Base-by-base conservation (phyloP, 1,140 invertebrate genomes). In the Antheraea mylitta region DNA sequence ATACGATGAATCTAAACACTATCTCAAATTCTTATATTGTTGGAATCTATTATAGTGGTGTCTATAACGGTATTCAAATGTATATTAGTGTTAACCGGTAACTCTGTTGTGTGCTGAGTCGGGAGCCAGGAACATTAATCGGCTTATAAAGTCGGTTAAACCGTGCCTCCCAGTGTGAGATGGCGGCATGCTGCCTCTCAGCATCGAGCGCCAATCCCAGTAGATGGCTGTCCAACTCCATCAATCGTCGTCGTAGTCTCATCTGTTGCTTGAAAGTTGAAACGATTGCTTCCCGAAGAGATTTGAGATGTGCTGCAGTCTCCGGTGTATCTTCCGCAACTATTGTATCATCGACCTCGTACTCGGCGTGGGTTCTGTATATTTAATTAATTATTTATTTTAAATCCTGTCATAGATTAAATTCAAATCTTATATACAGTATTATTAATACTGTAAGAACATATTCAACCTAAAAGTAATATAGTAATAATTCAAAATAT, bases 221-320 rank as follows among this genome's bases (percentile, higher is more conserved):
- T 5, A 98, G 90, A 78, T 97, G 95, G 73, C 96, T 97, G 81
- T 98, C 97, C 7, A 98, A 93, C 85, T 98, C 97, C 94, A 98
- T 96, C 13, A 98, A 87, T 58, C 96, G 95, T 45, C 96, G 93
- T 59, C 97, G 94, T 0, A 98, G 88, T 75, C 96, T 95, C 97
- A 98, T 98, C 87, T 98, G 97, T 72, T 98, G 96, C 74, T 97
- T 96, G 85, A 98, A 98, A 0, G 96, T 96, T 0, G 95, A 94
- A 0, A 98, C 95, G 13, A 98, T 96, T 78, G 97, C 95, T 70
- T 98, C 96, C 48, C 97, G 93, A 3, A 98, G 82, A 58, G 94
- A 94, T 74, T 95, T 96, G 42, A 98, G 92, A 76, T 96, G 94
- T 1, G 92, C 92, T 73, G 93, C 92, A 76, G 91, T 89, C 85